Conservation (phyloP, 2,888 invertebrate genomes). For the Lasius fuliginosus region DNA sequence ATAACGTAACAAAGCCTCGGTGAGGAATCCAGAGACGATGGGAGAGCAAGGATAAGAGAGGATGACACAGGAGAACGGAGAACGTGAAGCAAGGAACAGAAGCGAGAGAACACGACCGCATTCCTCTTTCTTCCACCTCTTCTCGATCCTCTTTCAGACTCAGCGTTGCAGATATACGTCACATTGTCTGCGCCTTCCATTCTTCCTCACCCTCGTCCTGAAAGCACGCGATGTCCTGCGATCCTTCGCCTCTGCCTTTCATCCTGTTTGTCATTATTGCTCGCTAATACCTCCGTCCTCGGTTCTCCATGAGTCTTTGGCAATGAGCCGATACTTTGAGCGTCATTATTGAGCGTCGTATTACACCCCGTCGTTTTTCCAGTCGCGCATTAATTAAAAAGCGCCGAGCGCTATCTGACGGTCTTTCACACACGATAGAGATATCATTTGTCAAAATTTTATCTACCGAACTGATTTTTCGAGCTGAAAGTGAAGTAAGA, state of each 20-base stretch:
- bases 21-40: conserved; percentile 49
- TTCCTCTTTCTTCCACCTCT: background rate
- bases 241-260: conserved; percentile 60
- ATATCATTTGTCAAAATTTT: background rate
- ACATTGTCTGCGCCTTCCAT: conserved; percentile 53
- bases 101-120: conserved; percentile 57
- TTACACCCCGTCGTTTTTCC: conserved; percentile 30
- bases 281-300: conserved; percentile 17
- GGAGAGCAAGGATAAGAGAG: conserved; percentile 19
- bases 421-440: background rate
- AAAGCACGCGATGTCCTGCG: conserved; percentile 61
- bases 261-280: conserved; percentile 68
- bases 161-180: conserved; percentile 63
- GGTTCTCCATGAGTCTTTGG: conserved; percentile 23
- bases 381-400: conserved; percentile 65
- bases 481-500: background rate
- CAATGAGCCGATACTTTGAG: conserved; percentile 57
- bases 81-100: conserved; percentile 33
- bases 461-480: background rate
- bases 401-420: background rate
- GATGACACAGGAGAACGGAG: conserved; percentile 51
- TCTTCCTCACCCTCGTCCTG: conserved; percentile 61
- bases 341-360: conserved; percentile 35
- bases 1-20: conserved; percentile 82
- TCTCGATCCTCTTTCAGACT: conserved; percentile 74